Evolutionary conservation across 1,140 invertebrate species (phyloP).

Genomic region (Trachelipus rathkii): DNA sequence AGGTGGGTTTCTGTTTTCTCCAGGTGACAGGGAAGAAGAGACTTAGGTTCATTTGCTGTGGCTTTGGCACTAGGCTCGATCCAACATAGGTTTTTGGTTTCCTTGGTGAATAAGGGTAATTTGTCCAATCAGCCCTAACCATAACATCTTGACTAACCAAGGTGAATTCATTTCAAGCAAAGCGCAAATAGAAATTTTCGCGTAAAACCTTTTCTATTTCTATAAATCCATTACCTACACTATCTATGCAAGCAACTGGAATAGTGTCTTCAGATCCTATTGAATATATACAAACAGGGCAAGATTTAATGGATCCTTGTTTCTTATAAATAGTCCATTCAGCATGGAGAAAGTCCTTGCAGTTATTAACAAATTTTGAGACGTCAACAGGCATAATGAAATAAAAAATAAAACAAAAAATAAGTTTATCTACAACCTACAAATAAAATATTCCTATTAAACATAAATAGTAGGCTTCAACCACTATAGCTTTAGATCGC

Average conservation of each 20-base stretch:
- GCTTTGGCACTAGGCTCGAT: conserved; percentile 48
- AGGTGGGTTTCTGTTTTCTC: not conserved
- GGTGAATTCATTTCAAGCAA: conserved; percentile 24
- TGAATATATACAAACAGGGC: conserved; percentile 36
- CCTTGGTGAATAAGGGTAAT: conserved; percentile 70
- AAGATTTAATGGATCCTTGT: conserved; percentile 19
- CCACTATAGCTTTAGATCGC: conserved; percentile 69
- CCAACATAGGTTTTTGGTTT: conserved; percentile 52
- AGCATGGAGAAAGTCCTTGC: conserved; percentile 38
- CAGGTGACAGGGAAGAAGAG: not conserved
- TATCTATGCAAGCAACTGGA: conserved; percentile 27
- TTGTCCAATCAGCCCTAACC: conserved; percentile 71
- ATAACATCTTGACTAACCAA: conserved; percentile 30
- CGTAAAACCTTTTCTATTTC: conserved; percentile 37
- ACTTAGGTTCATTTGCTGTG: not conserved
- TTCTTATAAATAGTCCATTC: conserved; percentile 43
- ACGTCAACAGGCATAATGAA: conserved; percentile 23
- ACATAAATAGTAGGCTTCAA: conserved; percentile 58
- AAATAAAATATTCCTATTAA: not conserved
- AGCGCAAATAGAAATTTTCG: conserved; percentile 28
- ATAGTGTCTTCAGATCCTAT: conserved; percentile 36
- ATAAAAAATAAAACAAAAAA: not conserved
- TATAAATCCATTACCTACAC: conserved; percentile 33
- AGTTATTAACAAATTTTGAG: conserved; percentile 31
- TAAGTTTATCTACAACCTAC: not conserved